These are phyloP conservation scores for Isurus oxyrinchus DNA, from an alignment of 2,113 vertebrate species.

Conservation along the genomic window DNA sequence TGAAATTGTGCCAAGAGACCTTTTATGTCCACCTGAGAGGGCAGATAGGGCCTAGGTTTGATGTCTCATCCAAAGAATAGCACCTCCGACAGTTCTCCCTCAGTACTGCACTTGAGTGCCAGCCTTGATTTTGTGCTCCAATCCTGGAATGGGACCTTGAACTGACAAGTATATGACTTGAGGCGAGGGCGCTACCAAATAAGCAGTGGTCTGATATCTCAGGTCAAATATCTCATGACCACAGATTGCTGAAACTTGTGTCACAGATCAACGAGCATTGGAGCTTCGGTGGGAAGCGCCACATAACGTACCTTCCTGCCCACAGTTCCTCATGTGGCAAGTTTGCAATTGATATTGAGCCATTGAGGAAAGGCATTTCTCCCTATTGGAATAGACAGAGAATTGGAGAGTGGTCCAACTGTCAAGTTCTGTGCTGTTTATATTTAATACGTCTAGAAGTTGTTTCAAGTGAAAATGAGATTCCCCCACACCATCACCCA, in stretches of 20 bases:
- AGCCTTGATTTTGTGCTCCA: background rate
- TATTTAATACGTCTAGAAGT: background rate
- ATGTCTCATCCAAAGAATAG: background rate
- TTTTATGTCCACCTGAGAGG: no score
- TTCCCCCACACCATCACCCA: background rate
- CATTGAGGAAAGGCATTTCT: background rate
- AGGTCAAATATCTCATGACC: background rate
- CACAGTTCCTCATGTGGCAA: background rate
- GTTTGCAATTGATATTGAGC: background rate
- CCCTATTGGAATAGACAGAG: background rate
- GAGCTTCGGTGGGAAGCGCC: background rate
- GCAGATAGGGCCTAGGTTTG: background rate
- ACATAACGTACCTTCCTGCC: background rate
- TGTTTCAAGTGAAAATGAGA: background rate
- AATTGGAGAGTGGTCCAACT: background rate
- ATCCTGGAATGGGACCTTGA: background rate
- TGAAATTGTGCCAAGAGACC: no score
- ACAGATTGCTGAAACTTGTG: background rate
- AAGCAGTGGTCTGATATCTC: background rate
- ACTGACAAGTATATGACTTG: background rate
- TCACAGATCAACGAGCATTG: background rate
- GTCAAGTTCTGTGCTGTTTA: background rate
- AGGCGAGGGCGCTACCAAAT: background rate
- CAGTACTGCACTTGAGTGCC: background rate
- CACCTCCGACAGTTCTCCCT: background rate